Evolutionary conservation across 2,113 vertebrate genomes (phyloP).

Genomic region (Cavia aperea): DNA sequence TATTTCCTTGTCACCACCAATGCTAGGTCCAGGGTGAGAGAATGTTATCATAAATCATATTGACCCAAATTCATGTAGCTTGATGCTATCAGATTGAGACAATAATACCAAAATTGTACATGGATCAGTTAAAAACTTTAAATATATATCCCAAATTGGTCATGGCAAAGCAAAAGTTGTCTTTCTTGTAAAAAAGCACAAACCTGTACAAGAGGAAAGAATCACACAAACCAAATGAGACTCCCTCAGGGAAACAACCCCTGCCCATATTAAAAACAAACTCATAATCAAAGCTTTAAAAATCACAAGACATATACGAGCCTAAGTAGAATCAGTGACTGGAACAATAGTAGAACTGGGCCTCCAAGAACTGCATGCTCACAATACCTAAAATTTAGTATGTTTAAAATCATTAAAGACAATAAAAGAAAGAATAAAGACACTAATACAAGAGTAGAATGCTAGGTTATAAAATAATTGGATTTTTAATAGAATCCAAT

Average conservation of each 20-base stretch:
- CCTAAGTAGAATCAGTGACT: background rate
- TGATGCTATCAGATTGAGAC: background rate
- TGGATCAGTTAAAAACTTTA: background rate
- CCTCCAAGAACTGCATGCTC: background rate
- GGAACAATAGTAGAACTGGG: background rate
- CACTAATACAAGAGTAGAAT: background rate
- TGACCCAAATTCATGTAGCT: background rate
- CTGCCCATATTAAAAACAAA: background rate
- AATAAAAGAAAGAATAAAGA: background rate
- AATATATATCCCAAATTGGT: background rate
- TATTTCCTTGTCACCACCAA: background rate
- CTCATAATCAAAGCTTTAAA: background rate
- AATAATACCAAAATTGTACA: background rate
- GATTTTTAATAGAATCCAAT: conserved; percentile 7
- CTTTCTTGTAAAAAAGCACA: background rate
- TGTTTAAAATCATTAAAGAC: conserved; percentile 17
- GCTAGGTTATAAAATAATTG: background rate
- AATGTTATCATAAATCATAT: background rate
- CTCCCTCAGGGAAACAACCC: background rate
- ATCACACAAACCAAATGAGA: background rate
- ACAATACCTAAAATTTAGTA: background rate
- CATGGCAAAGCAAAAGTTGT: background rate
- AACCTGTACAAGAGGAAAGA: background rate
- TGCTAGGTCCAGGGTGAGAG: background rate
- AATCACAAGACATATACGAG: background rate